A percentile compares a stretch with the other conserved stretches of the same genome.
Conservation (phyloP, 2,113 vertebrate species). For the Neolamprologus variostigma region DNA sequence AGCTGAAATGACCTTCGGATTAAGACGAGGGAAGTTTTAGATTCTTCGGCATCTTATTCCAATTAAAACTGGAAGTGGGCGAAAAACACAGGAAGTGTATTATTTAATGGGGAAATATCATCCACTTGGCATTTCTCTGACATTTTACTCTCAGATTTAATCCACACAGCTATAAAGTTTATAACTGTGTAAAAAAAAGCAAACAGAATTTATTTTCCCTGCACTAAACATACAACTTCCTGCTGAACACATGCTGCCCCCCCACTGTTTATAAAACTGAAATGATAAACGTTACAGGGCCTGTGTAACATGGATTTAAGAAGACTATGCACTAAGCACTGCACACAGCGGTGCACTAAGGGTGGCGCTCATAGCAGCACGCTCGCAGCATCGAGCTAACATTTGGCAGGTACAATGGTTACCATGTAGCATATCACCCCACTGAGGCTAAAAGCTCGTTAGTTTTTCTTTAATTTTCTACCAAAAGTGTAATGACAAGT, state of each 20-base stretch:
- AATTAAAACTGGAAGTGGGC: background rate
- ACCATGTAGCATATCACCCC: background rate
- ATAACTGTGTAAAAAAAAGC: background rate
- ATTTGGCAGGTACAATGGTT: background rate
- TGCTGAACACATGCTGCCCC: background rate
- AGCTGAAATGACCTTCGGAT: background rate
- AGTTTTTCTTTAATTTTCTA: background rate
- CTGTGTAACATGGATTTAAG: background rate
- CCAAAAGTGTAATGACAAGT: background rate
- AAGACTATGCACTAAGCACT: background rate
- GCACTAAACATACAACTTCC: background rate
- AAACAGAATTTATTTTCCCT: background rate
- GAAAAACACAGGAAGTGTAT: background rate
- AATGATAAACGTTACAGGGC: background rate
- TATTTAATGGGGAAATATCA: background rate
- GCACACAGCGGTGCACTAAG: background rate
- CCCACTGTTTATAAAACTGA: background rate
- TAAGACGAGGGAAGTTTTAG: background rate
- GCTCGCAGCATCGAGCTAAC: background rate
- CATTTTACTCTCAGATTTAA: background rate
- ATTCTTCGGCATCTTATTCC: background rate
- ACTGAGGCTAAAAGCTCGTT: background rate
- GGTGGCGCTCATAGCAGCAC: background rate
- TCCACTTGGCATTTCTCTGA: background rate
- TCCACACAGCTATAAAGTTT: background rate